These are phyloP conservation scores for Aricia artaxerxes DNA, from an alignment of 2,888 invertebrate genomes.

Conservation along the genomic window DNA sequence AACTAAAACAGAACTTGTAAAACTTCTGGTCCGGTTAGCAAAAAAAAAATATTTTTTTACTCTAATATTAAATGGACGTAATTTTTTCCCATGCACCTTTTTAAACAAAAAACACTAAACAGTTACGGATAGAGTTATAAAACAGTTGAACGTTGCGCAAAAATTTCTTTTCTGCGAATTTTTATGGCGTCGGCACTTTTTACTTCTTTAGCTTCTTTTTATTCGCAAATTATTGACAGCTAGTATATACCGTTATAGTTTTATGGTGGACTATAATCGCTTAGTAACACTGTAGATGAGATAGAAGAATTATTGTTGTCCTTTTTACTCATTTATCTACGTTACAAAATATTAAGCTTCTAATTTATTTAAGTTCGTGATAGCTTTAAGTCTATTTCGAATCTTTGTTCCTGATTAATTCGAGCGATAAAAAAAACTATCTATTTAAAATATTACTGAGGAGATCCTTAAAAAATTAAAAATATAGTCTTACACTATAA, in stretches of 20 bases:
- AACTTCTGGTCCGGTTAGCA: not conserved
- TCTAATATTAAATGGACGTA: not conserved
- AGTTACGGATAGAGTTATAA: slow-evolving; percentile 31
- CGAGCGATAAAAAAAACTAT: no score
- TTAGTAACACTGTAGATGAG: not conserved
- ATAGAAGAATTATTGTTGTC: not conserved
- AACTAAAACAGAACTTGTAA: not conserved
- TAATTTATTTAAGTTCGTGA: no score
- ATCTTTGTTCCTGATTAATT: no score
- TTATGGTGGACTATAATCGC: not conserved
- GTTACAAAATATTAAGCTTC: no score
- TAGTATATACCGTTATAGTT: not conserved
- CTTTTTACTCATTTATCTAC: not conserved
- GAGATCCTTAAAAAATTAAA: no score
- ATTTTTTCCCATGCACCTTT: slow-evolving; percentile 11
- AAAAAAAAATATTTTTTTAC: not conserved
- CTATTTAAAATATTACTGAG: no score
- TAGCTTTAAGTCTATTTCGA: no score
- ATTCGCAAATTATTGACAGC: slow-evolving; percentile 25
- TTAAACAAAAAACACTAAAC: not conserved
- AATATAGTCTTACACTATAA: no score
- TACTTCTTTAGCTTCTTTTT: slow-evolving; percentile 32
- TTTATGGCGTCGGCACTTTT: slow-evolving; percentile 33
- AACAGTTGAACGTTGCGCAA: slow-evolving; percentile 34
- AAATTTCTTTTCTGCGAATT: slow-evolving; percentile 37